A percentile compares a stretch with the other conserved stretches of the same genome.
Conservation (phyloP, 2,113 vertebrate genomes). For the Hippocampus comes region DNA sequence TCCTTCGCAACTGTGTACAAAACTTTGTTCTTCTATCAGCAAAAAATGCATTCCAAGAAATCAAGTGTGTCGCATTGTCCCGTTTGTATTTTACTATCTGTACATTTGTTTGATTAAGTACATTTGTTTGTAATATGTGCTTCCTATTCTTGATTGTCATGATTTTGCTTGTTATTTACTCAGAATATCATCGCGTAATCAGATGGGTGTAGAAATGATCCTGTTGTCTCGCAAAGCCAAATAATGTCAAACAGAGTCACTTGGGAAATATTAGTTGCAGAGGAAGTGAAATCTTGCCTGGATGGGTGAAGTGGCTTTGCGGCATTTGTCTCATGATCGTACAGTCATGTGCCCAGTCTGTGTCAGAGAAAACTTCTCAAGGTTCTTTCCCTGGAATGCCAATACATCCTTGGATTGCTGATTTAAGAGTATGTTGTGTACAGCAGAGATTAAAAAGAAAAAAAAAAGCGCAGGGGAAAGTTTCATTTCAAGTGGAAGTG, state of each 20-base stretch:
- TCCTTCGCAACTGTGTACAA: not conserved
- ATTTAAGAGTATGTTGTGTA: not conserved
- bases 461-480: not conserved
- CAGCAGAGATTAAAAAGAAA: not conserved
- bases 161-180: no score
- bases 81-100: not conserved
- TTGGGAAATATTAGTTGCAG: not conserved
- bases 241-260: not conserved
- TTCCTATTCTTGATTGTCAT: no score
- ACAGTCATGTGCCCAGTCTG: slow-evolving; percentile 35
- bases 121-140: no score
- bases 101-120: no score
- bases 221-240: not conserved
- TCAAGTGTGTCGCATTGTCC: not conserved
- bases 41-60: not conserved
- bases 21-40: not conserved
- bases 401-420: not conserved
- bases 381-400: not conserved
- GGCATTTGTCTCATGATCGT: slow-evolving; percentile 21
- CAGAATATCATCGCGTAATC: not conserved
- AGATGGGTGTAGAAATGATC: not conserved
- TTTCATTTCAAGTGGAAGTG: slow-evolving; percentile 20
- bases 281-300: slow-evolving; percentile 9
- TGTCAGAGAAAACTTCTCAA: slow-evolving; percentile 1
- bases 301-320: slow-evolving; percentile 6